phyloP scores from a whole-genome alignment of 1,140 invertebrate genomes.

The Pollicipes pollicipes region DNA sequence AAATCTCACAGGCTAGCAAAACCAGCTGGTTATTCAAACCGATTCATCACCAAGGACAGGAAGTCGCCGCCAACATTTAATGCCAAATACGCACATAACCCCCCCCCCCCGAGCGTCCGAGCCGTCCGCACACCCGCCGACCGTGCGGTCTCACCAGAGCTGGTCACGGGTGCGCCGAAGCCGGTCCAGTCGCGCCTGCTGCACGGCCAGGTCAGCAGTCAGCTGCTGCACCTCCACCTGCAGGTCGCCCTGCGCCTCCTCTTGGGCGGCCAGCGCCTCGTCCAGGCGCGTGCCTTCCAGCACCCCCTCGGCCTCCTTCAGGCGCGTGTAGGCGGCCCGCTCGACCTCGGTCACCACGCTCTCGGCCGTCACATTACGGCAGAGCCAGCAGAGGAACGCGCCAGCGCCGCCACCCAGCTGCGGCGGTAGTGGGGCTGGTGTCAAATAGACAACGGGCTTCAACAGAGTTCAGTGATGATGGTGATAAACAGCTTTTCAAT shows the following conservation, averaged over 20 bases:
- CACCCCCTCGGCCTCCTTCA: neutral
- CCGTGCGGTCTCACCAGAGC: neutral
- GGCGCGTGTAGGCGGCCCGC: neutral
- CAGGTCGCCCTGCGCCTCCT: neutral
- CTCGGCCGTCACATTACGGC: neutral
- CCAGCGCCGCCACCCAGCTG: neutral
- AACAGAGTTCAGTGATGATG: no score
- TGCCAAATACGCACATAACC: no score
- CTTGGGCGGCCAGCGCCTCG: neutral
- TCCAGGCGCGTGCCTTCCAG: neutral
- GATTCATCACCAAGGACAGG: no score
- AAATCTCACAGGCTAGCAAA: no score
- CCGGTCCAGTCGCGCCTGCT: neutral
- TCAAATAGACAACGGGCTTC: no score
- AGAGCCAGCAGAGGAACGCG: neutral
- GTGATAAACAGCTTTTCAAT: no score
- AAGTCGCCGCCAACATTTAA: no score
- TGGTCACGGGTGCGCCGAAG: neutral
- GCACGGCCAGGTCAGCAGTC: neutral
- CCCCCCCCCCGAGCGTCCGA: no score
- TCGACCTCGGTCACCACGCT: neutral
- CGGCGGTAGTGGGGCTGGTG: no score
- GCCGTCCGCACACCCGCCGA: no score
- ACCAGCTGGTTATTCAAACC: no score
- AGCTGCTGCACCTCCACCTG: neutral